These are phyloP conservation scores for Nyctereutes procyonoides DNA, from an alignment of 2,113 vertebrate species.

Conservation along the genomic window DNA sequence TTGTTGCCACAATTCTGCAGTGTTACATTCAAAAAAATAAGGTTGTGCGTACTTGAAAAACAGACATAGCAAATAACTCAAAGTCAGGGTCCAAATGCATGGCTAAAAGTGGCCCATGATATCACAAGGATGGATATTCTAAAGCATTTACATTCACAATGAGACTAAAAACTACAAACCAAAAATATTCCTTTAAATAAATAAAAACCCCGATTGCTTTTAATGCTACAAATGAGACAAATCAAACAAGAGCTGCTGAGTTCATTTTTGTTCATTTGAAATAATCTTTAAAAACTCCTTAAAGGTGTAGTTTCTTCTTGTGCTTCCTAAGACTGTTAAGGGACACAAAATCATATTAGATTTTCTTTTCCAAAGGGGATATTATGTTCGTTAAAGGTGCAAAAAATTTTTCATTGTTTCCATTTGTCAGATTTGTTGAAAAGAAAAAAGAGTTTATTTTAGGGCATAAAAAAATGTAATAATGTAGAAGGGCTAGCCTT, in stretches of 20 bases:
- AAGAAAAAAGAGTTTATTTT: conserved; percentile 85
- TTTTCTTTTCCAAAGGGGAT: conserved; percentile 75
- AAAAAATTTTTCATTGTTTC: conserved; percentile 80
- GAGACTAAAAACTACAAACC: conserved; percentile 25
- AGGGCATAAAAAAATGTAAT: conserved; percentile 84
- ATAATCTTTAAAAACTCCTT: conserved; percentile 41
- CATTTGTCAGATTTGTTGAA: conserved; percentile 67
- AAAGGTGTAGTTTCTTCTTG: conserved; percentile 32
- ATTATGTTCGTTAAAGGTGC: conserved; percentile 83
- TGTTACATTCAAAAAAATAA: neutral
- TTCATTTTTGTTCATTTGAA: conserved; percentile 56
- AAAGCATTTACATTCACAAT: conserved; percentile 51
- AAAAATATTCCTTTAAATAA: conserved; percentile 65
- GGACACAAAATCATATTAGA: conserved; percentile 67
- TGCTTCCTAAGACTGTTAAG: conserved; percentile 44
- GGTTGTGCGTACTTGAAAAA: conserved; percentile 46
- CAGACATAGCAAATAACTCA: conserved; percentile 57
- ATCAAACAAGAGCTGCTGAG: conserved; percentile 53
- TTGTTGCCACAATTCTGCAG: neutral
- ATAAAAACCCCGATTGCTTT: conserved; percentile 55
- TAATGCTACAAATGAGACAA: conserved; percentile 61
- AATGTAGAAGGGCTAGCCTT: conserved; percentile 85
- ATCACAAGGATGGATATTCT: conserved; percentile 22
- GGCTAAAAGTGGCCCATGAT: conserved; percentile 13
- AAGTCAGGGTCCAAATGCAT: conserved; percentile 50